phyloP scores from a whole-genome alignment of 2,888 invertebrate genomes.

The Orgyia antiqua region DNA sequence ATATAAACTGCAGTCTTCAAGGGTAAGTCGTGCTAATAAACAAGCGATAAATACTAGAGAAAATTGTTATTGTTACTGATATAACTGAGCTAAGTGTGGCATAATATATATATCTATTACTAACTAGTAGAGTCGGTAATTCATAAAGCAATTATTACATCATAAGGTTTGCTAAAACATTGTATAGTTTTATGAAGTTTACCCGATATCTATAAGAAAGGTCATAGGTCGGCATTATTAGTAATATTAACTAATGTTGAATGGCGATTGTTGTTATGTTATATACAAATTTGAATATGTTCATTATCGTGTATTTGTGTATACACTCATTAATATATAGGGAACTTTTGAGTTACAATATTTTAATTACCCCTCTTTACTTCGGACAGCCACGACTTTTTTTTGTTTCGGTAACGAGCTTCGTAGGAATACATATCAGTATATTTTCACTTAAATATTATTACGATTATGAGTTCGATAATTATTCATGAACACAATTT shows the following conservation, averaged over 20 bases:
- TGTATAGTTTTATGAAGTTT: constrained; percentile 36
- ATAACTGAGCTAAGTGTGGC: too few relatives aligned
- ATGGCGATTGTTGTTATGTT: constrained; percentile 24
- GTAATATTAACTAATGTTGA: constrained; percentile 29
- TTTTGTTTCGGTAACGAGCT: constrained; percentile 3
- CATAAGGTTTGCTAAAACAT: constrained; percentile 31
- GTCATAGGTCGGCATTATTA: constrained; percentile 38
- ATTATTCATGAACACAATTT: too few relatives aligned
- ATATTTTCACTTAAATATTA: too few relatives aligned
- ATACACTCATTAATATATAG: constrained; percentile 19
- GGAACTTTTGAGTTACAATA: constrained; percentile 12
- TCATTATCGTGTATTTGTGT: constrained; percentile 18
- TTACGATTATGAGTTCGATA: constrained; percentile 1
- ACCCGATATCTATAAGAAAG: constrained; percentile 27
- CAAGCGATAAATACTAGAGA: too few relatives aligned
- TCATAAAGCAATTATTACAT: constrained; percentile 37
- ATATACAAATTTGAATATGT: constrained; percentile 21
- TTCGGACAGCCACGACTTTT: not conserved
- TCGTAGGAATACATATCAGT: constrained; percentile 4
- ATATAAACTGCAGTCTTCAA: too few relatives aligned
- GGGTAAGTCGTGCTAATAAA: too few relatives aligned
- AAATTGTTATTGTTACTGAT: too few relatives aligned
- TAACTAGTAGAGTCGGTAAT: constrained; percentile 34
- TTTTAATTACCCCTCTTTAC: constrained; percentile 11
- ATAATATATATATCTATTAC: too few relatives aligned